Evolutionary conservation across 2,888 invertebrate species (phyloP), one percentile per base, ranked within the genome.

Genomic region (Onthophagus sagittarius): DNA sequence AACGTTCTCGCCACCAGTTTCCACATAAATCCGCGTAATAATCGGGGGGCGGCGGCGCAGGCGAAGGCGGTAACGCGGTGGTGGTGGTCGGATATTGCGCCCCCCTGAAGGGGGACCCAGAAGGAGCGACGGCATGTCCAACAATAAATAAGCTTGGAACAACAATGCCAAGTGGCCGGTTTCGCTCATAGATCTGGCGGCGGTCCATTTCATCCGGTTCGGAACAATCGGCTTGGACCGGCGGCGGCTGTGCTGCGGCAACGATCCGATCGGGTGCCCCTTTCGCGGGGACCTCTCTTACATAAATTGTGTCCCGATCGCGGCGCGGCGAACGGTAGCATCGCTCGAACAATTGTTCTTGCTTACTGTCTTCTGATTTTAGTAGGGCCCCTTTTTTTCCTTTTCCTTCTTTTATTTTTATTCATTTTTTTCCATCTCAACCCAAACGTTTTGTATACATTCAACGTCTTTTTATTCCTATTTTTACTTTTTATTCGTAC

Each of bases 331-430:
- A 84, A 84, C 84, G 82, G 84, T 84, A 84, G 84, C 84, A 83
- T 84, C 84, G 79, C 79, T 82, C 83, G 83, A 84, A 84, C 84
- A 84, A 84, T 84, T 84, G 84, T 84, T 84, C 83, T 83, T 83
- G 83, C 82, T 83, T 84, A 82, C 82, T 82, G 83, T 84, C 84
- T 32, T 32, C 67, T 67, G 67, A 82, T 82, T 84, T 83, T 83
- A 80, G 82, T 83, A 82, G 81, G 82, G 82, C 82, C 82, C 82
- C 82, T 82, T 80, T 80, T 78, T 79, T 77, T 78, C 79, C 78
- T 77, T 81, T 82, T 79, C 2, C 1, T 53, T 11, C 5, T 53
- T 53, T 53, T 2, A 7, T 2, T 53, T 53, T 11, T 11, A 7
- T 53, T 11, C 5, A 4, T 4, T 53, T 53, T 53, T 53, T 53